Evolutionary conservation across 1,140 invertebrate species (phyloP).

Genomic region (Papilio polyxenes): DNA sequence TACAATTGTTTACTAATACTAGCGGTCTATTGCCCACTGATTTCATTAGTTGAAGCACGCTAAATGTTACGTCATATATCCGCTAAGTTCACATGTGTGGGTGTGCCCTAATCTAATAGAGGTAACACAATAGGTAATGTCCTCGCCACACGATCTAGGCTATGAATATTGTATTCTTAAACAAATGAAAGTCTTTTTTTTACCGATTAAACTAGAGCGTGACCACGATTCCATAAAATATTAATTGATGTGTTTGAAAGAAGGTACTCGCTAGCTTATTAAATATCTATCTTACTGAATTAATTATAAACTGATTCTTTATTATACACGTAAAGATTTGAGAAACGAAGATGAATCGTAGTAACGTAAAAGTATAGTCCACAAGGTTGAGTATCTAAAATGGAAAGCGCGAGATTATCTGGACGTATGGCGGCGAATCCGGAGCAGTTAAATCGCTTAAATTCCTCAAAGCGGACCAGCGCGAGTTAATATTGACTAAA

Average conservation of each 20-base stretch:
- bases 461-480: conserved; percentile 32
- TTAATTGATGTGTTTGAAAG: no score
- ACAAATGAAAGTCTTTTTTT: no score
- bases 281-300: no score
- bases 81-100: not conserved
- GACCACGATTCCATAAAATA: no score
- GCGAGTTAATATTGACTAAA: conserved; percentile 32
- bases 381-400: not conserved
- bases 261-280: no score
- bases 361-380: not conserved
- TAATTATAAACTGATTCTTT: no score
- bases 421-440: not conserved
- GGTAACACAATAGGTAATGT: not conserved
- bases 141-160: not conserved
- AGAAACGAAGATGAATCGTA: not conserved
- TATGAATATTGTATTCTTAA: not conserved
- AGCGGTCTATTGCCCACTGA: conserved; percentile 5
- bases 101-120: conserved; percentile 23
- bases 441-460: conserved; percentile 28
- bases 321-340: not conserved
- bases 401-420: conserved; percentile 8
- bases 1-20: conserved; percentile 24
- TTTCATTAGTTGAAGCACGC: conserved; percentile 31
- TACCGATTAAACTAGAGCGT: no score
- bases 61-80: conserved; percentile 33